These are phyloP conservation scores for Ferrisia virgata DNA, from an alignment of 2,888 invertebrate species.

Conservation along the genomic window DNA sequence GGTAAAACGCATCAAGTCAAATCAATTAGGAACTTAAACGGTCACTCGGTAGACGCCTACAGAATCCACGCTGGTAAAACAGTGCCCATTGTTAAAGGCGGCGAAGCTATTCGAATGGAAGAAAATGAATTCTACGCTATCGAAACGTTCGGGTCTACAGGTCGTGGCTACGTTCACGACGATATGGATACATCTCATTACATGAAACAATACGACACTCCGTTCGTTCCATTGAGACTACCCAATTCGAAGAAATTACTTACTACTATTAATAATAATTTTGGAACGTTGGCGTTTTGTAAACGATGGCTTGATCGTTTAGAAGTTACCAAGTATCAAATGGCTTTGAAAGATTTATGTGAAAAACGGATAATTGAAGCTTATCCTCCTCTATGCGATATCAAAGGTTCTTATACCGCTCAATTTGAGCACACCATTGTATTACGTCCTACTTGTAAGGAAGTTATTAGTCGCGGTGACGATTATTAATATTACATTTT, in stretches of 20 bases:
- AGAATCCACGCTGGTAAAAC: constrained; percentile 96
- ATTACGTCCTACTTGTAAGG: constrained; percentile 95
- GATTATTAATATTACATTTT: constrained; percentile 69
- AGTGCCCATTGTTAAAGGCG: constrained; percentile 98
- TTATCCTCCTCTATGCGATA: constrained; percentile 96
- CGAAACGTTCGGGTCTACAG: constrained; percentile 98
- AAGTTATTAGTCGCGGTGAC: constrained; percentile 92
- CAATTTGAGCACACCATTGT: constrained; percentile 99
- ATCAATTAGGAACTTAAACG: constrained; percentile 96
- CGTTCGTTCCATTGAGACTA: constrained; percentile 80
- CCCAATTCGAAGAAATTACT: constrained; percentile 90
- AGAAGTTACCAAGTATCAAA: constrained; percentile 94
- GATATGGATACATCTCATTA: constrained; percentile 99
- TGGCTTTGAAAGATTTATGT: constrained; percentile 97
- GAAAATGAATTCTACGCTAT: constrained; percentile 99
- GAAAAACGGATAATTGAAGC: constrained; percentile 90
- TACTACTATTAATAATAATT: constrained; percentile 91
- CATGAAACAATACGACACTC: constrained; percentile 96
- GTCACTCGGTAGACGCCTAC: constrained; percentile 99
- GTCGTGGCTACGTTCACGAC: constrained; percentile 90
- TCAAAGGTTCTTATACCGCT: constrained; percentile 96
- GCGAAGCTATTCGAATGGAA: constrained; percentile 97
- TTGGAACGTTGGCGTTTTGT: constrained; percentile 97
- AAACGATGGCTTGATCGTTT: constrained; percentile 97
- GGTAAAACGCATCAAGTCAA: constrained; percentile 95